Evolutionary conservation across 92 coral and sea anemone genomes (phyloP).

Genomic region (Blastomussa wellsi): DNA sequence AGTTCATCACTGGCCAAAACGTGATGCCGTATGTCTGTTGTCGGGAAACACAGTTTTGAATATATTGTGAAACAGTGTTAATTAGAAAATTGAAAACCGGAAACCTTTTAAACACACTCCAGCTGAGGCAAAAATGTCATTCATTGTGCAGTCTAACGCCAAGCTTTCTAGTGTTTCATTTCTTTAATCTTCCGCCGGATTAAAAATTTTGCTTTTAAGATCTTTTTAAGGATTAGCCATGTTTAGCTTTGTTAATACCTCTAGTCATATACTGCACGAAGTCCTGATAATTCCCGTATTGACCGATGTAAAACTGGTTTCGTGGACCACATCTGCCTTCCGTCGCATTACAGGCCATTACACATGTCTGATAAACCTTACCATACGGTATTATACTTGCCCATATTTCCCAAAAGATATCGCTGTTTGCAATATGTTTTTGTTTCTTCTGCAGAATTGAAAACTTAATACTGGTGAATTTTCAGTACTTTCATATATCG

Average conservation of each 20-base stretch:
- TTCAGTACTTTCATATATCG: not conserved
- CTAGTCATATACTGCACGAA: not conserved
- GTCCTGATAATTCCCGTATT: conserved; percentile 30
- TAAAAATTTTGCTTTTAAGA: conserved; percentile 24
- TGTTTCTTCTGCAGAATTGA: not conserved
- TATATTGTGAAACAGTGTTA: conserved; percentile 35
- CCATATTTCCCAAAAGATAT: not conserved
- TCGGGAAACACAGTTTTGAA: not conserved
- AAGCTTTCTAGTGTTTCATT: conserved; percentile 11
- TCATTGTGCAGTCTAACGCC: not conserved
- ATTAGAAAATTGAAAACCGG: conserved; percentile 47
- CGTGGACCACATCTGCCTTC: not conserved
- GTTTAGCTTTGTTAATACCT: conserved; percentile 19
- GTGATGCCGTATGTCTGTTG: not conserved
- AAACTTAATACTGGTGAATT: not conserved
- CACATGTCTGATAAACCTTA: not conserved
- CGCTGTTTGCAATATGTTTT: not conserved
- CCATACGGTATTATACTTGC: not conserved
- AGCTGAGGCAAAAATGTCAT: conserved; percentile 15
- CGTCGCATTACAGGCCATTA: not conserved
- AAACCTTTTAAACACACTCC: conserved; percentile 12
- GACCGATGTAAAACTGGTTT: conserved; percentile 20
- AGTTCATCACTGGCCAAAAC: not conserved
- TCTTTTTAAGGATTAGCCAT: conserved; percentile 26
- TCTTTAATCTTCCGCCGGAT: conserved; percentile 19